Percentiles rank a stretch among this genome's conserved stretches.
These are phyloP conservation scores for Cirrhinus mrigala DNA, from an alignment of 2,797 vertebrate genomes.

Conservation along the genomic window DNA sequence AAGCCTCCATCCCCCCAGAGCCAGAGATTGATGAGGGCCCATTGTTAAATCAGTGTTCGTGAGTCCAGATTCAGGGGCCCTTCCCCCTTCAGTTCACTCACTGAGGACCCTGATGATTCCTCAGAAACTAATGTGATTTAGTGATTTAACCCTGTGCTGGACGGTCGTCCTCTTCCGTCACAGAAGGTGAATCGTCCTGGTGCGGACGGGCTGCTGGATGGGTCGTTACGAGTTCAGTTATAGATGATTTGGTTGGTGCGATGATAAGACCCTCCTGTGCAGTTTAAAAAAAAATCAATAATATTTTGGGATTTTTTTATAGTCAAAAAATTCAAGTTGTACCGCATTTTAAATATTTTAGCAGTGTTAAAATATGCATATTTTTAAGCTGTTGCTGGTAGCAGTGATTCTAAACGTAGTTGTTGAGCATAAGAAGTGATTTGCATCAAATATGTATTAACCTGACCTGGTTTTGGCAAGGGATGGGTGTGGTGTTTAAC, in stretches of 20 bases:
- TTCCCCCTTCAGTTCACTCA: conserved; percentile 6
- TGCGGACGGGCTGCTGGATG: too few relatives aligned
- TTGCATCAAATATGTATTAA: neutral
- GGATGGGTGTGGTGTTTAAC: conserved; percentile 21
- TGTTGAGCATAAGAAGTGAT: neutral
- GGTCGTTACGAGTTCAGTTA: too few relatives aligned
- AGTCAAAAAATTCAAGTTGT: neutral
- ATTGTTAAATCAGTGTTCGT: conserved; percentile 64
- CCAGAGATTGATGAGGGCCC: conserved; percentile 76
- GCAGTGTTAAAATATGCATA: neutral
- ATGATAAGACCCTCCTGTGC: too few relatives aligned
- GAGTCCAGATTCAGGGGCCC: conserved; percentile 38
- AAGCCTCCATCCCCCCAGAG: conserved; percentile 57
- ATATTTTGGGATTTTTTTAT: neutral
- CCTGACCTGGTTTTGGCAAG: conserved; percentile 13
- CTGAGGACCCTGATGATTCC: conserved; percentile 12
- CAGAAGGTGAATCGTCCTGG: too few relatives aligned
- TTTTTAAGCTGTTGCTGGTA: neutral
- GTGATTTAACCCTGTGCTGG: neutral
- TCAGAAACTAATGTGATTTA: conserved; percentile 16
- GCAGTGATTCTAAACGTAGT: neutral
- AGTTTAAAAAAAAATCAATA: neutral
- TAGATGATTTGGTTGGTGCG: too few relatives aligned
- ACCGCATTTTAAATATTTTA: neutral
- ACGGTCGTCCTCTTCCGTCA: neutral